A percentile compares a stretch with the other conserved stretches of the same genome.
Evolutionary conservation across 2,113 vertebrate genomes (phyloP).

Genomic region (Trematocara macrostoma): DNA sequence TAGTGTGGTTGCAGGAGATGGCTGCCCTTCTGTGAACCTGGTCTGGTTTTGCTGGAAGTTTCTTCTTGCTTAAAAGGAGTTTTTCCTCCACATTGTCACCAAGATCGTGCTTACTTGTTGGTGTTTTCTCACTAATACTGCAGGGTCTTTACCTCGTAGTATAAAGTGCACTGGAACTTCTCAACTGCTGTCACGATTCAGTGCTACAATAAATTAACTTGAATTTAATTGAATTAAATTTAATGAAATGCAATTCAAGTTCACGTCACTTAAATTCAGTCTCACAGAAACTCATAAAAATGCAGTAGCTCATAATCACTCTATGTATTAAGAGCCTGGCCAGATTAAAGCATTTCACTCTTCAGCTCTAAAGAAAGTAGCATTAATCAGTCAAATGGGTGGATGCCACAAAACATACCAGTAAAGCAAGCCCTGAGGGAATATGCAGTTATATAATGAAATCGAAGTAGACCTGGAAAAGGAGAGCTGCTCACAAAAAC

Average conservation of each 20-base stretch:
- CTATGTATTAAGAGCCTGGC: background rate
- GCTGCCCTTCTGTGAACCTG: background rate
- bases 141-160: background rate
- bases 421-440: background rate
- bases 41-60: background rate
- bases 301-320: background rate
- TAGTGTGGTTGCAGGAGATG: background rate
- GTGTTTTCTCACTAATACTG: background rate
- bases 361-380: background rate
- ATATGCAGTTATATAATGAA: background rate
- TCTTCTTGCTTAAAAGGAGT: background rate
- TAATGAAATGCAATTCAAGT: background rate
- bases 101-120: background rate
- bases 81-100: background rate
- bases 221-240: background rate
- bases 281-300: background rate
- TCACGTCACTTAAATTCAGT: background rate
- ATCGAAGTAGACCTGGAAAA: background rate
- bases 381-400: background rate
- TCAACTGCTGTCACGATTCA: background rate
- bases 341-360: background rate
- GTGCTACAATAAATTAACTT: background rate
- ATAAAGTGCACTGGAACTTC: background rate
- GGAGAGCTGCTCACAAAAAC: constrained; percentile 17
- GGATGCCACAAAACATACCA: background rate